phyloP scores from a whole-genome alignment of 92 coral and sea anemone genomes.

The Ricordea florida region DNA sequence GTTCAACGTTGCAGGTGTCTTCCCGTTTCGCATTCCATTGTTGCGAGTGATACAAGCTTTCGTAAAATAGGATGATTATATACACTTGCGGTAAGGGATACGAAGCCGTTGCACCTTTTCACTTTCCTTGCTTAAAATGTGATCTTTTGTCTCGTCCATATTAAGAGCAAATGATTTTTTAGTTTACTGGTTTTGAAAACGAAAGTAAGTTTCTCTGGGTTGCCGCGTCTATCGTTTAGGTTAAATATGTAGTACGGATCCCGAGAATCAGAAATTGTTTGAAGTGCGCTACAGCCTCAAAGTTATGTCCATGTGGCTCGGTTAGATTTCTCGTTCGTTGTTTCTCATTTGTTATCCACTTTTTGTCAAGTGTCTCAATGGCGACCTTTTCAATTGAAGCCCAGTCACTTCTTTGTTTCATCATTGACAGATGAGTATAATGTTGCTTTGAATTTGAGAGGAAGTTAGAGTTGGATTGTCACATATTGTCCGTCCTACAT shows the following conservation, averaged over 20 bases:
- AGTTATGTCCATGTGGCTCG: slow-evolving; percentile 27
- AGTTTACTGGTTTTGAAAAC: slow-evolving; percentile 48
- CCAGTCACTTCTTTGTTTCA: slow-evolving; percentile 34
- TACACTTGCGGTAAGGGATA: slow-evolving; percentile 45
- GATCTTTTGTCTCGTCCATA: slow-evolving; percentile 37
- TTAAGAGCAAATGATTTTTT: slow-evolving; percentile 37
- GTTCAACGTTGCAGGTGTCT: slow-evolving; percentile 13
- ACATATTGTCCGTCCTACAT: slow-evolving; percentile 4
- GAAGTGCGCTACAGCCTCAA: slow-evolving; percentile 40
- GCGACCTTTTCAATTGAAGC: slow-evolving; percentile 42
- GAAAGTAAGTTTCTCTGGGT: slow-evolving; percentile 15
- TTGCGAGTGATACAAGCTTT: slow-evolving; percentile 37
- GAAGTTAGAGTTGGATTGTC: slow-evolving; percentile 34
- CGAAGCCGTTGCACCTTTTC: slow-evolving; percentile 53
- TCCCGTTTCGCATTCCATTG: slow-evolving; percentile 45
- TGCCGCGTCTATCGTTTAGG: not conserved
- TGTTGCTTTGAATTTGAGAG: slow-evolving; percentile 34
- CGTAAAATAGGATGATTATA: slow-evolving; percentile 29
- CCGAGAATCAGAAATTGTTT: slow-evolving; percentile 31
- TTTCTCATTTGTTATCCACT: slow-evolving; percentile 43
- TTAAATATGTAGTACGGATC: slow-evolving; percentile 28
- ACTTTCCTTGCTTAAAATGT: slow-evolving; percentile 28
- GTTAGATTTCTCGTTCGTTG: slow-evolving; percentile 7
- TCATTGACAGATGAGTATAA: slow-evolving; percentile 11
- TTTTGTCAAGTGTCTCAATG: slow-evolving; percentile 20